Percentiles rank a stretch among this genome's conserved stretches.
phyloP scores from a whole-genome alignment of 2,113 vertebrate species.

The Ondatra zibethicus region DNA sequence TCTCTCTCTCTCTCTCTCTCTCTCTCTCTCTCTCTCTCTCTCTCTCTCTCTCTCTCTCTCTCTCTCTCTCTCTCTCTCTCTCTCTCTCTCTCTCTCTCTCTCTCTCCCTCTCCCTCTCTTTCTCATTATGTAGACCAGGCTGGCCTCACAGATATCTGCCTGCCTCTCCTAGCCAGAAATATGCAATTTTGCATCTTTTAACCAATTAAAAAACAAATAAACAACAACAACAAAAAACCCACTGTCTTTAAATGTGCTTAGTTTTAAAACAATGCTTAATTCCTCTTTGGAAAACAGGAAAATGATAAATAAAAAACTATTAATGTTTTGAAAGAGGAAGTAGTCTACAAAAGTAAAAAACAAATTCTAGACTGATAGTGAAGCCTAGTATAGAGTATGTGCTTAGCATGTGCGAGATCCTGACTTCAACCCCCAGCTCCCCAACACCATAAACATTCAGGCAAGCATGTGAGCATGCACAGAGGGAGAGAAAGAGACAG shows the following conservation, averaged over 20 bases:
- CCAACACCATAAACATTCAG: background rate
- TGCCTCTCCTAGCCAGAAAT: constrained; percentile 3
- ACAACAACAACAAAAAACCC: too few relatives aligned
- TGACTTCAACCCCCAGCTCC: background rate
- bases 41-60: background rate
- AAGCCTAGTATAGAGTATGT: background rate
- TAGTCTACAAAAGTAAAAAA: background rate
- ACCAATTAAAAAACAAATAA: background rate
- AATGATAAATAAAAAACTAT: constrained; percentile 13
- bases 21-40: too few relatives aligned
- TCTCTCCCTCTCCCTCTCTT: background rate
- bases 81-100: background rate
- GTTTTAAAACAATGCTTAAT: constrained; percentile 46
- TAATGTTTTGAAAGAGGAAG: background rate
- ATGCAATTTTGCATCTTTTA: constrained; percentile 33
- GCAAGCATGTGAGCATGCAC: too few relatives aligned
- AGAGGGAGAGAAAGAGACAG: background rate
- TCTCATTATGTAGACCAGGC: too few relatives aligned
- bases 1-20: too few relatives aligned
- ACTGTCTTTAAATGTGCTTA: background rate
- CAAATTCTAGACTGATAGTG: background rate
- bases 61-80: background rate
- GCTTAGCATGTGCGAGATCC: background rate
- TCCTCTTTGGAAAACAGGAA: constrained; percentile 47
- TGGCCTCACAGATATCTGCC: too few relatives aligned